These are phyloP conservation scores for Euwallacea fornicatus DNA, from an alignment of 1,140 invertebrate genomes.

Conservation along the genomic window DNA sequence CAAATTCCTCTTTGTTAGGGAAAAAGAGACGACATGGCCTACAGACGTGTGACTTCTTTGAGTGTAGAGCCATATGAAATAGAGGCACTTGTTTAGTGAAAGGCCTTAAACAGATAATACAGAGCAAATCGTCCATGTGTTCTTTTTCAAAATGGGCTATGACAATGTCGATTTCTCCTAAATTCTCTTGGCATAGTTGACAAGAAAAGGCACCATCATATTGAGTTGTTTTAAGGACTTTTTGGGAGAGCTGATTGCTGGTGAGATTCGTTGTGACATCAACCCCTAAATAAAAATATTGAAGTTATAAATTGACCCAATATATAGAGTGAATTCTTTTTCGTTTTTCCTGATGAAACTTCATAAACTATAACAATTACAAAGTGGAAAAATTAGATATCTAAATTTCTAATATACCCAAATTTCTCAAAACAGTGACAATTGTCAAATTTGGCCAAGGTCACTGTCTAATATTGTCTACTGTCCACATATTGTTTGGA, in stretches of 20 bases:
- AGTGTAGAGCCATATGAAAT: constrained; percentile 29
- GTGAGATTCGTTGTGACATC: neutral
- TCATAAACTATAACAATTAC: too few relatives aligned
- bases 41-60: constrained; percentile 22
- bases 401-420: too few relatives aligned
- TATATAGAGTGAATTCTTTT: too few relatives aligned
- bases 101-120: constrained; percentile 21
- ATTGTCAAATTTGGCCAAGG: too few relatives aligned
- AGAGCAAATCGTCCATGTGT: constrained; percentile 17
- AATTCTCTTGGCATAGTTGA: constrained; percentile 15
- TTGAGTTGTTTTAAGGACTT: constrained; percentile 24
- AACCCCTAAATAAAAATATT: constrained; percentile 12
- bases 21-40: constrained; percentile 23
- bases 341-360: too few relatives aligned
- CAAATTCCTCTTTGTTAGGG: constrained; percentile 17
- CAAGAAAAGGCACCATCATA: constrained; percentile 29
- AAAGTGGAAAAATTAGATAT: too few relatives aligned
- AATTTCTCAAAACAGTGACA: too few relatives aligned
- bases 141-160: constrained; percentile 17
- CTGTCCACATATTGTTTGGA: too few relatives aligned
- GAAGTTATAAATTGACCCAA: neutral
- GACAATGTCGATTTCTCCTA: constrained; percentile 27
- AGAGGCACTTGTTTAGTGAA: constrained; percentile 30
- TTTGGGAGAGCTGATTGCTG: constrained; percentile 17
- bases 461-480: too few relatives aligned